phyloP scores from a whole-genome alignment of 2,888 invertebrate genomes.

The Exephanes ischioxanthus region DNA sequence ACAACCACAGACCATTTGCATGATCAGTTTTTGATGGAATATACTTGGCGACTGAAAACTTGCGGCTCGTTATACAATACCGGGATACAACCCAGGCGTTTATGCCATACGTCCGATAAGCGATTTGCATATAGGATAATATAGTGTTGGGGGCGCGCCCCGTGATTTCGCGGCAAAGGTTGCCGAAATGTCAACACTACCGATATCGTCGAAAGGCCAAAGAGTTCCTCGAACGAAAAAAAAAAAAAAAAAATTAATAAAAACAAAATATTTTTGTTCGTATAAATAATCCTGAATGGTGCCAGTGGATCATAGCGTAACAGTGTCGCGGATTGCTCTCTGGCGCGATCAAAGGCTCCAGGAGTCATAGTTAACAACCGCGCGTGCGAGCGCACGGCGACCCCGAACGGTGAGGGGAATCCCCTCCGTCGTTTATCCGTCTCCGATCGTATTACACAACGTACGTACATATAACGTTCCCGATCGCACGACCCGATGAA shows the following conservation, averaged over 20 bases:
- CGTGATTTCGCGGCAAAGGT: conserved; percentile 70
- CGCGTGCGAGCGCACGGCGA: conserved; percentile 31
- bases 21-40: conserved; percentile 14
- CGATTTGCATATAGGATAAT: conserved; percentile 50
- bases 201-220: conserved; percentile 68
- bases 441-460: conserved; percentile 60
- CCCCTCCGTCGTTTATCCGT: conserved; percentile 47
- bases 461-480: conserved; percentile 23
- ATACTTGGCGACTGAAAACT: conserved; percentile 45
- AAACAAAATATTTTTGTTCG: conserved; percentile 43
- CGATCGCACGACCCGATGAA: conserved; percentile 28
- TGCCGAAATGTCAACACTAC: conserved; percentile 71
- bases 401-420: conserved; percentile 54
- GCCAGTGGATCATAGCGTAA: conserved; percentile 28
- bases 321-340: conserved; percentile 24
- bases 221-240: conserved; percentile 47
- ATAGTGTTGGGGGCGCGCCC: conserved; percentile 49
- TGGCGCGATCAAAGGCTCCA: conserved; percentile 40
- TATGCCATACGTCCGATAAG: conserved; percentile 20
- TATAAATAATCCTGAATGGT: conserved; percentile 48
- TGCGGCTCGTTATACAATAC: conserved; percentile 35
- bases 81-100: neutral
- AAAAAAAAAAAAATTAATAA: conserved; percentile 11
- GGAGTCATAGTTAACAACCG: conserved; percentile 33
- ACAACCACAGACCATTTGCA: neutral